Evolutionary conservation across 2,888 invertebrate genomes (phyloP).

Genomic region (Mongoloraphidia duomilia): DNA sequence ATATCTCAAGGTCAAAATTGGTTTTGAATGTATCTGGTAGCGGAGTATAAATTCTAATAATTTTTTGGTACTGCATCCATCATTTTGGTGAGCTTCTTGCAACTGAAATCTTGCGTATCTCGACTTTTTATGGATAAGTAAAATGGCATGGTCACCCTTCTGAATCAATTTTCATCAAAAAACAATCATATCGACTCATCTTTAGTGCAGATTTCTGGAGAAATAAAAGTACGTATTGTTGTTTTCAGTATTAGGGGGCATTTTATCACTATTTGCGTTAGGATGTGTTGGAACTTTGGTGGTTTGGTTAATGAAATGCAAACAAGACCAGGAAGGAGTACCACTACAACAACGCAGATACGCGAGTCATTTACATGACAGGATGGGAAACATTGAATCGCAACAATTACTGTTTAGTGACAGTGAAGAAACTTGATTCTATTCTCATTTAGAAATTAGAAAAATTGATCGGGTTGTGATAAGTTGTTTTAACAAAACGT

Average conservation of each 20-base stretch:
- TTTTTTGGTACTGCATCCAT: no score
- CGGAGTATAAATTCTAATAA: no score
- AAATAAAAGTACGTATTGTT: neutral
- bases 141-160: no score
- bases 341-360: neutral
- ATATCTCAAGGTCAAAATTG: no score
- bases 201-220: no score
- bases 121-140: no score
- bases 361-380: neutral
- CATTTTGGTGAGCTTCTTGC: no score
- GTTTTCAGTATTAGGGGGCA: conserved; percentile 25
- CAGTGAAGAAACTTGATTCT: conserved; percentile 2
- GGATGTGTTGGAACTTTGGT: conserved; percentile 21
- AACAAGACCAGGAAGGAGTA: conserved; percentile 4
- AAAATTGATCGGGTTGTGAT: neutral
- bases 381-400: neutral
- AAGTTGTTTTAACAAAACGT: neutral
- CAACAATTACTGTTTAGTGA: conserved; percentile 5
- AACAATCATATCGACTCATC: no score
- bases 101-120: no score
- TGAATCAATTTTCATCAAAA: no score
- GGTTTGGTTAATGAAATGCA: conserved; percentile 2
- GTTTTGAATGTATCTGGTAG: no score
- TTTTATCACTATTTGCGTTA: conserved; percentile 24
- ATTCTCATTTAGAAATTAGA: neutral